Evolutionary conservation across 1,140 invertebrate genomes (phyloP), one percentile per base, ranked within the genome.

Genomic region (Monomorium pharaonis): DNA sequence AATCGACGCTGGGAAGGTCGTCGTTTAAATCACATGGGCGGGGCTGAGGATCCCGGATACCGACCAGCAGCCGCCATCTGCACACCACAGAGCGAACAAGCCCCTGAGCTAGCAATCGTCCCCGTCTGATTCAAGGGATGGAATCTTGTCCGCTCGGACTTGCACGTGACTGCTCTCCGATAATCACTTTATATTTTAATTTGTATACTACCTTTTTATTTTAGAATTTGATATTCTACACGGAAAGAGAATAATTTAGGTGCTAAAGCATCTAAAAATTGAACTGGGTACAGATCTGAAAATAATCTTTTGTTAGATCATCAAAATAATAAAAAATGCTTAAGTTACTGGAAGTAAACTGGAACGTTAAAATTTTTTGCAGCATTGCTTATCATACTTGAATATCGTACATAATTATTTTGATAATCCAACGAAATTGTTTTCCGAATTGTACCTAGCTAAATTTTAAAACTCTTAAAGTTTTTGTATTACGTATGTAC

Each of bases 21-120:
- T 24, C 69, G 85, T 92, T 92, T 86, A 89, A 92, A 92, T 92
- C 85, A 90, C 63, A 92, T 92, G 91, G 91, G 91, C 85, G 91
- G 91, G 91, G 90, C 85, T 87, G 89, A 47, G 77, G 30, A 27
- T 76, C 85, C 75, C 49, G 80, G 81, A 90, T 88, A 86, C 84
- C 75, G 80, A 86, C 80, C 86, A 90, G n/a, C 56, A 67, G 74
- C 67, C 78, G 89, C 89, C 89, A 91, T 91, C 89, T 91, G 84
- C 74, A 75, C 87, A 86, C 42, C 84, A 51, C 60, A 30, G 49
- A 3, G 12, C 75, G 89, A 91, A 91, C 89, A 72, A 89, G 51
- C 75, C 88, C 77, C 54, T 37, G 58, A 86, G 72, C 86, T 75
- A 37, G 51, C 65, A 54, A 37, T 89, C 84, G 18, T 3, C 33